Conservation (phyloP, 2,888 invertebrate species). For the Amphiduros pacificus region DNA sequence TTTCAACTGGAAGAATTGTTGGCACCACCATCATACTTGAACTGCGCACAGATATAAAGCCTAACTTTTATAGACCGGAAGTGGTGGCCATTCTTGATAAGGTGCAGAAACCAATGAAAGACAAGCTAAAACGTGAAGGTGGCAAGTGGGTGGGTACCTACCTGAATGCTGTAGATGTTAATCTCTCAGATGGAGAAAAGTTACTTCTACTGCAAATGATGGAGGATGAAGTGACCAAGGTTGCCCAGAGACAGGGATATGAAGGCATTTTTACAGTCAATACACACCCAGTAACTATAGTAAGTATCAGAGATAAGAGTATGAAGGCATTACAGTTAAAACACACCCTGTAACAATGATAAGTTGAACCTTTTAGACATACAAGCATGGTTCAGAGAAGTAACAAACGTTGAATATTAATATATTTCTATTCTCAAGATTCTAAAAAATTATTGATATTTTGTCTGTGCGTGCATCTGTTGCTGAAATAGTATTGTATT, state of each 20-base stretch:
- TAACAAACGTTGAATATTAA: too few relatives aligned
- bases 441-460: too few relatives aligned
- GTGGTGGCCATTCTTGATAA: conserved; percentile 14
- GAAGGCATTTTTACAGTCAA: background rate
- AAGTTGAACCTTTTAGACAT: too few relatives aligned
- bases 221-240: background rate
- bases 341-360: too few relatives aligned
- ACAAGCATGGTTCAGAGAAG: too few relatives aligned
- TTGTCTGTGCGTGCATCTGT: too few relatives aligned
- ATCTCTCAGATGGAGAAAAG: background rate
- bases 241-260: background rate
- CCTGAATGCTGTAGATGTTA: background rate
- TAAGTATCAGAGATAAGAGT: too few relatives aligned
- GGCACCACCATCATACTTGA: background rate
- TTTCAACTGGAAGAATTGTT: background rate
- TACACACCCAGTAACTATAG: background rate
- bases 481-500: too few relatives aligned
- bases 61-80: conserved; percentile 13
- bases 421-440: too few relatives aligned
- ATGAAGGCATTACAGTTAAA: too few relatives aligned
- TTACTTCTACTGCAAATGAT: background rate
- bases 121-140: background rate
- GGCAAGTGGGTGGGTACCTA: background rate
- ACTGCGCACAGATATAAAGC: conserved; percentile 8
- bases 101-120: conserved; percentile 13